Percentiles rank a stretch among this genome's conserved stretches.
phyloP scores from a whole-genome alignment of 1,140 invertebrate genomes.

The Anastrepha ludens region DNA sequence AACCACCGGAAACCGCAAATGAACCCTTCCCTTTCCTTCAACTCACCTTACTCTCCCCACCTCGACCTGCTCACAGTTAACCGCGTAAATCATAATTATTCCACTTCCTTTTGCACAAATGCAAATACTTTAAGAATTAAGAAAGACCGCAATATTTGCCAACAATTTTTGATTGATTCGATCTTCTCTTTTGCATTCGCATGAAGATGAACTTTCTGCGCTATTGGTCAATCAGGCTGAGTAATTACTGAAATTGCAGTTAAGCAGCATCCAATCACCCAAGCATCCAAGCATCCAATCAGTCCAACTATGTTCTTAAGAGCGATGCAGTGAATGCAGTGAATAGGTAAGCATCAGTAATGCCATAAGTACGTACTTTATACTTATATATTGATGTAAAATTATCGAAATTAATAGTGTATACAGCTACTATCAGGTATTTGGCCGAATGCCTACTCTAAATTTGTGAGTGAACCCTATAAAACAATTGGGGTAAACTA shows the following conservation, averaged over 20 bases:
- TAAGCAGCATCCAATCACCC: background rate
- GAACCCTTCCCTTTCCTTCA: no score
- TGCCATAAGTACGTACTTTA: background rate
- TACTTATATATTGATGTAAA: background rate
- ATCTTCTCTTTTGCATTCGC: background rate
- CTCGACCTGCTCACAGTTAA: background rate
- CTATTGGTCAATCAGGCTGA: slow-evolving; percentile 8
- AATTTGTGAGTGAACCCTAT: no score
- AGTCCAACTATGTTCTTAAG: slow-evolving; percentile 2
- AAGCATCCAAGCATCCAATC: background rate
- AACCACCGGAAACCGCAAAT: no score
- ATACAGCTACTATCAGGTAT: no score
- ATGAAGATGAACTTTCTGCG: background rate
- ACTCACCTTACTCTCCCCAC: no score
- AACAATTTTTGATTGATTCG: background rate
- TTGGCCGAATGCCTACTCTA: no score
- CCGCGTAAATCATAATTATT: background rate
- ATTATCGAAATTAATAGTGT: no score
- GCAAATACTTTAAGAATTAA: background rate
- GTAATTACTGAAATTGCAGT: background rate
- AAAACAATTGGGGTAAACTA: no score
- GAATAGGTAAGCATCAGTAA: background rate
- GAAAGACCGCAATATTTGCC: background rate
- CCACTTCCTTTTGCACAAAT: background rate
- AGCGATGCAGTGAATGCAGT: background rate